phyloP scores from a whole-genome alignment of 2,113 vertebrate species.

The Sclerurus mexicanus region DNA sequence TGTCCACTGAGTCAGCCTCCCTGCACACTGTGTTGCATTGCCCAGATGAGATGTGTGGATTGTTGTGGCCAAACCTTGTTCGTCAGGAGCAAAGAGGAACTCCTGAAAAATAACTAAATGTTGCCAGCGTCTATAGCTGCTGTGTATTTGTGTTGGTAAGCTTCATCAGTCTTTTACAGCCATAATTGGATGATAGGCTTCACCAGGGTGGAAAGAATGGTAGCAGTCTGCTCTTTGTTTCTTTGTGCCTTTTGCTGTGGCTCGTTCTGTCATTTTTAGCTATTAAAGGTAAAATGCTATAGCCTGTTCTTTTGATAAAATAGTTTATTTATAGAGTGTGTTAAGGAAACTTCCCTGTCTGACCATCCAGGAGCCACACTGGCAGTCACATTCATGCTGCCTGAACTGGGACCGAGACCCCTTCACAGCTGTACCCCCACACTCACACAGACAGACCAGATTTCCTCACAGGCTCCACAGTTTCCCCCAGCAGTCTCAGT shows the following conservation, averaged over 20 bases:
- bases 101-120: neutral
- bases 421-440: neutral
- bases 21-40: neutral
- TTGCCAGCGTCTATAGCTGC: neutral
- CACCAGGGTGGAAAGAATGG: neutral
- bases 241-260: neutral
- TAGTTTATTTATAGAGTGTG: neutral
- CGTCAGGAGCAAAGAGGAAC: neutral
- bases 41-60: neutral
- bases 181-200: neutral
- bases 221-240: neutral
- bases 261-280: neutral
- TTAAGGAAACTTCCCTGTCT: neutral
- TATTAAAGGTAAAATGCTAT: neutral
- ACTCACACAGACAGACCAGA: neutral
- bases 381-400: neutral
- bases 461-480: neutral
- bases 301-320: neutral
- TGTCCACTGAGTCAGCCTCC: fast-evolving
- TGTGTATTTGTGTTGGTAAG: neutral
- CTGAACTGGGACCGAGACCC: neutral
- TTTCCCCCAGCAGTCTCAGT: neutral
- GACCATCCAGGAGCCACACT: neutral
- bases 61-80: neutral
- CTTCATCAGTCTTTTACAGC: neutral